Percentiles rank a stretch among this genome's conserved stretches.
These are phyloP conservation scores for Pollimyrus isidori DNA, from an alignment of 2,113 vertebrate species.

Conservation along the genomic window DNA sequence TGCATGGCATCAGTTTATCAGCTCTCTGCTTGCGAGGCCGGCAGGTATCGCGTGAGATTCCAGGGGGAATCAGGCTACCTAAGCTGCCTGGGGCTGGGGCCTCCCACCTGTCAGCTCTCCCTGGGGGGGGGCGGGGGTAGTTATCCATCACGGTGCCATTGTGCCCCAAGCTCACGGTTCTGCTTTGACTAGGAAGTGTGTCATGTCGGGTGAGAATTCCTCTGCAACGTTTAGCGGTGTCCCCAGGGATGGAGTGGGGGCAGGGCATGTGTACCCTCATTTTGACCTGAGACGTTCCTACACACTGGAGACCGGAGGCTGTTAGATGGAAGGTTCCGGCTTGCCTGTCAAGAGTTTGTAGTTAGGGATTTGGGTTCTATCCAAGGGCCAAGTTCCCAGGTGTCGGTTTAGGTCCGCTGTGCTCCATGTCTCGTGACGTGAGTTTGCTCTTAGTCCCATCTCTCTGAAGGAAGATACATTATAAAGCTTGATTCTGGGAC, in stretches of 20 bases:
- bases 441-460: background rate
- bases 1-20: background rate
- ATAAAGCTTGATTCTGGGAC: background rate
- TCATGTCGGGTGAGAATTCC: background rate
- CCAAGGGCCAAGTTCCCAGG: conserved; percentile 19
- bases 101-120: conserved; percentile 12
- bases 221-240: background rate
- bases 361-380: background rate
- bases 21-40: background rate
- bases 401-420: background rate
- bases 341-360: background rate
- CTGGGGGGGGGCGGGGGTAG: conserved; percentile 43
- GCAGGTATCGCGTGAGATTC: background rate
- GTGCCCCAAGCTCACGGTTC: background rate
- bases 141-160: conserved; percentile 43
- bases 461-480: background rate
- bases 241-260: background rate
- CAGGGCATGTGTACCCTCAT: background rate
- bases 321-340: background rate
- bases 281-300: background rate
- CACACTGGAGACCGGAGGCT: background rate
- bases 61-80: background rate
- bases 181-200: background rate
- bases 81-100: background rate
- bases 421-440: background rate